These are phyloP conservation scores for Oreochromis aureus DNA, from an alignment of 2,113 vertebrate species.

Conservation along the genomic window DNA sequence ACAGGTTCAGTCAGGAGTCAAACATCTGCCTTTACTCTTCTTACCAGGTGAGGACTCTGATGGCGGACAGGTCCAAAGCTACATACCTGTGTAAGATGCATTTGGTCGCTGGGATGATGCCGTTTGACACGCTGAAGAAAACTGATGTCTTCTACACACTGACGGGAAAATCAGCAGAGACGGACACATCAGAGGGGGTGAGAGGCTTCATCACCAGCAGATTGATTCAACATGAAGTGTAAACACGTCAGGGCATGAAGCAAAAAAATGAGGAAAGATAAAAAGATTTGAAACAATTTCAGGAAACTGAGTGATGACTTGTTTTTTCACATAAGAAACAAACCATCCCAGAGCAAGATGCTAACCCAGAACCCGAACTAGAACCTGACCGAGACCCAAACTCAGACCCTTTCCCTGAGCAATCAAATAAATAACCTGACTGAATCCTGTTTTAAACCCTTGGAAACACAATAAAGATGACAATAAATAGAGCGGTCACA, in stretches of 20 bases:
- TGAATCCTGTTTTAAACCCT: neutral
- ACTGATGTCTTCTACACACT: constrained; percentile 78
- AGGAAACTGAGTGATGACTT: neutral
- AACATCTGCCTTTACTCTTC: neutral
- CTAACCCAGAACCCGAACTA: neutral
- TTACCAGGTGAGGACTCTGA: constrained; percentile 72
- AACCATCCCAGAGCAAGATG: neutral
- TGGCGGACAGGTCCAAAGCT: constrained; percentile 62
- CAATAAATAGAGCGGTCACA: neutral
- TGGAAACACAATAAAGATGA: neutral
- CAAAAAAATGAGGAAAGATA: neutral
- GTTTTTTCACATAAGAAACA: neutral
- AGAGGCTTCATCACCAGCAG: neutral
- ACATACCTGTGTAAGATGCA: constrained; percentile 85
- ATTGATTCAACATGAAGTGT: neutral
- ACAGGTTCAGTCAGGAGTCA: neutral
- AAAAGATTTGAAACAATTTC: neutral
- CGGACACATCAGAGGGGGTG: constrained; percentile 71
- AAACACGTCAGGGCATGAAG: neutral
- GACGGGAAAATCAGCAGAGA: constrained; percentile 79
- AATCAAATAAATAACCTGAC: neutral
- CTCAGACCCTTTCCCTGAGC: neutral
- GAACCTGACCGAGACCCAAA: neutral
- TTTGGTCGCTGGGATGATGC: constrained; percentile 80
- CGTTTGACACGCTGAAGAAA: constrained; percentile 67